These are phyloP conservation scores for Botia kubotai DNA, from an alignment of 2,797 vertebrate species.

Conservation along the genomic window DNA sequence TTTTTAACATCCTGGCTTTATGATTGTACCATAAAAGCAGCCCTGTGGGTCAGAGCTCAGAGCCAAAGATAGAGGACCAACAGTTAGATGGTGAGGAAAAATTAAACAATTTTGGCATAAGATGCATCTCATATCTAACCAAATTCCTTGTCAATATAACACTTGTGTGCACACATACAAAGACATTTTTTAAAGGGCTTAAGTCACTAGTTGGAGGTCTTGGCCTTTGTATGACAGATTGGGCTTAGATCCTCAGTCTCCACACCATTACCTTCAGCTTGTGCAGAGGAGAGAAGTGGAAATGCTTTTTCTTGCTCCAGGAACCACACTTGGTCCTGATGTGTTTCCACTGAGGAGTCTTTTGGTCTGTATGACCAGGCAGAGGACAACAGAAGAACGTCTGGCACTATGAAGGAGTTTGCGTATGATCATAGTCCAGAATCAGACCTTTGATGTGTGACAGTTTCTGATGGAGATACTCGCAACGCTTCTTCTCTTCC, in stretches of 20 bases:
- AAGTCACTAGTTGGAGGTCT: slow-evolving; percentile 76
- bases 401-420: slow-evolving; percentile 70
- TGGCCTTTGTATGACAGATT: slow-evolving; percentile 63
- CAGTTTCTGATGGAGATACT: slow-evolving; percentile 88
- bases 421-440: slow-evolving; percentile 83
- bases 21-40: slow-evolving; percentile 78
- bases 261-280: slow-evolving; percentile 54
- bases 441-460: slow-evolving; percentile 89
- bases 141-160: slow-evolving; percentile 67
- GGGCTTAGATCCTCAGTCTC: slow-evolving; percentile 62
- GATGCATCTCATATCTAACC: slow-evolving; percentile 57
- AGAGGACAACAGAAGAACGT: slow-evolving; percentile 46
- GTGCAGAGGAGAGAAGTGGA: slow-evolving; percentile 72
- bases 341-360: slow-evolving; percentile 65
- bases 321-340: slow-evolving; percentile 33
- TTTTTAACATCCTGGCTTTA: slow-evolving; percentile 56
- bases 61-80: slow-evolving; percentile 59
- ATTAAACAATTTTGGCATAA: slow-evolving; percentile 61
- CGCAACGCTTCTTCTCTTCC: slow-evolving; percentile 86
- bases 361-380: slow-evolving; percentile 72
- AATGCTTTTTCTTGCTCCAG: slow-evolving; percentile 61
- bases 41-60: slow-evolving; percentile 57
- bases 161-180: slow-evolving; percentile 38
- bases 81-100: slow-evolving; percentile 44
- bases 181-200: slow-evolving; percentile 67